A percentile compares a stretch with the other conserved stretches of the same genome.
Evolutionary conservation across 2,797 vertebrate species (phyloP).

Genomic region (Neosilurus hyrtlii): DNA sequence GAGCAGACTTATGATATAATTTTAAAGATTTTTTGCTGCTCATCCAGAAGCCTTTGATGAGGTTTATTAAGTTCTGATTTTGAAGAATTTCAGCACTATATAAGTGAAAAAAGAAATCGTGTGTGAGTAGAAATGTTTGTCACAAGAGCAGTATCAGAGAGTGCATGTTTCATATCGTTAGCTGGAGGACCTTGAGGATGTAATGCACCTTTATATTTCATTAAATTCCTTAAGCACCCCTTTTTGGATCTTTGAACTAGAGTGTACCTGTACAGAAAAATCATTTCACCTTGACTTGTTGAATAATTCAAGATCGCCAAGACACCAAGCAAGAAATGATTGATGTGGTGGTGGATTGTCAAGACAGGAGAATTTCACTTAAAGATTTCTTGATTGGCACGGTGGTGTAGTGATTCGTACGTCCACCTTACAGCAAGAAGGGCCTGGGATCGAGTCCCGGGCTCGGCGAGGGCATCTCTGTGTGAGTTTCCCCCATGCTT

Average conservation of each 20-base stretch:
- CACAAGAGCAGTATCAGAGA: background rate
- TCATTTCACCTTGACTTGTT: background rate
- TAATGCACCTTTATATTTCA: background rate
- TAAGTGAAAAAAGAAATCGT: background rate
- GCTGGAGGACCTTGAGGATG: background rate
- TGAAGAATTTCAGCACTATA: background rate
- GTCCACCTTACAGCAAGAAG: no score
- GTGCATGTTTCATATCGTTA: background rate
- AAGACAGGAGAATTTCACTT: background rate
- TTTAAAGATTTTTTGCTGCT: background rate
- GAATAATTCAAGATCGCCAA: background rate
- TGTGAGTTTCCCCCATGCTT: no score
- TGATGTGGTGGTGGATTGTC: background rate
- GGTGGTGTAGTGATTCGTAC: no score
- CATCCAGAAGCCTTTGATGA: background rate
- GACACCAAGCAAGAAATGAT: background rate
- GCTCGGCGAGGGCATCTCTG: no score
- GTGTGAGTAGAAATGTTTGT: background rate
- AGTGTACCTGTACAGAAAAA: background rate
- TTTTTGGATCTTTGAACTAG: background rate
- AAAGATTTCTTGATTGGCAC: no score
- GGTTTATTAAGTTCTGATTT: background rate
- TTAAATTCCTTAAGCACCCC: background rate
- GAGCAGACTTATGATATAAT: background rate
- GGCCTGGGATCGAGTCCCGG: no score